phyloP scores from a whole-genome alignment of 92 coral and sea anemone genomes.

The Umimayanthus kanabou region DNA sequence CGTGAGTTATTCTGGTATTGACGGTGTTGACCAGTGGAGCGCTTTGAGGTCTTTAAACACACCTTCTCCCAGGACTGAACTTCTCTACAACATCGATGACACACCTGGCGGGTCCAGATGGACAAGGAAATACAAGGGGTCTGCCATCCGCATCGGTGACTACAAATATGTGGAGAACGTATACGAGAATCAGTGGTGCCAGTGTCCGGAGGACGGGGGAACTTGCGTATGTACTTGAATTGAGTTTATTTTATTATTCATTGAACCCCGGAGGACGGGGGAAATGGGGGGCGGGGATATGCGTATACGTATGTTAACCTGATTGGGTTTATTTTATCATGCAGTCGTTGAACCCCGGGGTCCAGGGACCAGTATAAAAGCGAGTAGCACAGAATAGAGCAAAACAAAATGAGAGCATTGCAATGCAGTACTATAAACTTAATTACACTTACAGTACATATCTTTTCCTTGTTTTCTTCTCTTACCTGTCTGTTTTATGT shows the following conservation, averaged over 20 bases:
- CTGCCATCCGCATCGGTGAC: slow-evolving; percentile 15
- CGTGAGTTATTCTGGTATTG: slow-evolving; percentile 15
- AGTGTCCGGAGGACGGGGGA: slow-evolving; percentile 25
- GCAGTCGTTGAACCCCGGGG: no score
- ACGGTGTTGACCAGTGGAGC: slow-evolving; percentile 15
- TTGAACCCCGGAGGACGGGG: no score
- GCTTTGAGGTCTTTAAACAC: not conserved
- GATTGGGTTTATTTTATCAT: no score
- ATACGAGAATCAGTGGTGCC: not conserved
- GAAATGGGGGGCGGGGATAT: no score
- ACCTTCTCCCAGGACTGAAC: slow-evolving; percentile 3
- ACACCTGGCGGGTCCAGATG: not conserved
- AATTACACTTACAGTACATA: no score
- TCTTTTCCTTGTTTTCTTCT: no score
- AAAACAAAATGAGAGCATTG: no score
- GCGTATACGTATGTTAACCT: not conserved
- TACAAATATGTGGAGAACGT: slow-evolving; percentile 12
- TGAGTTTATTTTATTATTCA: no score
- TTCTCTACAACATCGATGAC: slow-evolving; percentile 22
- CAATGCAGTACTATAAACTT: no score
- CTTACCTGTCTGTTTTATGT: no score
- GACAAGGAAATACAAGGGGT: not conserved
- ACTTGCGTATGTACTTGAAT: not conserved
- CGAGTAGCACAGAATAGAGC: no score
- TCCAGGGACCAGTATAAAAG: no score